Base-by-base conservation (phyloP, 2,888 invertebrate species). In the Trichogramma dendrolimi region DNA sequence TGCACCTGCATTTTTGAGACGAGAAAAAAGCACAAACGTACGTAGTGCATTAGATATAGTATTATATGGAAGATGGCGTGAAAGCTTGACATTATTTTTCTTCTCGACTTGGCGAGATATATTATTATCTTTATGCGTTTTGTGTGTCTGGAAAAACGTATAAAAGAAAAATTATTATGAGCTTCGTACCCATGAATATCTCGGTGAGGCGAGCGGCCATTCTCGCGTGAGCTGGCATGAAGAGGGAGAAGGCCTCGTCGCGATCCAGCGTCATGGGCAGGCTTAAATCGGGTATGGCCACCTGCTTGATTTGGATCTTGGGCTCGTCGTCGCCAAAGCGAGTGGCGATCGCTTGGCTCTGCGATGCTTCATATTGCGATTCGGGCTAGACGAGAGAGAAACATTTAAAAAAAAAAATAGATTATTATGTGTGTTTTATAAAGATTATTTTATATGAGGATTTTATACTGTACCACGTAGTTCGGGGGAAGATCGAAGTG, bases 131-230 rank as follows among this genome's bases (percentile, higher is more conserved):
- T 27, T 27, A 27, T 27, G 27, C 27, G 27, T 27, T 27, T 27
- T 27, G 3, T 27, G 27, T 27, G 27, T 27, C 14, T 14, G 14
- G 14, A 14, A 14, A 14, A 14, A 14, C 14, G 2, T 14, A 14
- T 14, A 14, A 14, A 14, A 14, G 14, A 14, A 14, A 14, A 14
- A 14, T 14, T 14, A 14, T 14, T 39, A 39, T 1, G 41, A 48
- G 47, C 44, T 54, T 40, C 53, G 60, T 58, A 85, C 89, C 82
- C 81, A 91, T 79, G 58, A 91, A 86, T 38, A 86, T 81, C 57
- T 87, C 83, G 56, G 90, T 87, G 62, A 93, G 83, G 67, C 86
- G 82, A 0, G 84, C 84, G 5, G 92, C 91, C 74, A 90, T 85
- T 52, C 81, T 81, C 50, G 88, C 85, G 75, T 93, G 92, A 14